These are phyloP conservation scores for Telmatherina bonti DNA, from an alignment of 2,797 vertebrate genomes.

Conservation along the genomic window DNA sequence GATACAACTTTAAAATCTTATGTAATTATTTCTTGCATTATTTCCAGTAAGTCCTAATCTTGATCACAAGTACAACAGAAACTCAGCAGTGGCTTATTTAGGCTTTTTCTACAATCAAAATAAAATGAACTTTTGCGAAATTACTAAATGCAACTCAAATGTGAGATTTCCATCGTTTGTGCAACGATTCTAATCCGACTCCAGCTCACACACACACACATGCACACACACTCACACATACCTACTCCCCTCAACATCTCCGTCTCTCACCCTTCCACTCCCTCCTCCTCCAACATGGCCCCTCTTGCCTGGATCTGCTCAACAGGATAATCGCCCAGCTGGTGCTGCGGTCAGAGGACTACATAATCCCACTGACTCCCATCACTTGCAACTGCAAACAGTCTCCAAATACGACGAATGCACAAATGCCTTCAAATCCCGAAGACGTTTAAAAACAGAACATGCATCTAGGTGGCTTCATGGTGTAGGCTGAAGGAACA, in stretches of 20 bases:
- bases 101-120: constrained; percentile 5
- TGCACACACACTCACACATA: constrained; percentile 54
- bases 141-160: not conserved
- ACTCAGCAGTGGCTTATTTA: not conserved
- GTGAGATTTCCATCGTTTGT: constrained; percentile 18
- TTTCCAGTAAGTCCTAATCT: constrained; percentile 35
- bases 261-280: constrained; percentile 20
- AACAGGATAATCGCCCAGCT: constrained; percentile 78
- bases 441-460: too few relatives aligned
- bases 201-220: too few relatives aligned
- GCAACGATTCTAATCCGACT: constrained; percentile 11
- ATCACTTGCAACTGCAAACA: constrained; percentile 32
- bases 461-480: not conserved
- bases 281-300: constrained; percentile 50
- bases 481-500: constrained; percentile 15
- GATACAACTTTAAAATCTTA: too few relatives aligned
- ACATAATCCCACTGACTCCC: constrained; percentile 31
- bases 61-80: constrained; percentile 20
- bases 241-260: constrained; percentile 5
- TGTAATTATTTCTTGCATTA: not conserved
- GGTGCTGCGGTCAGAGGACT: constrained; percentile 68
- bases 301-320: constrained; percentile 65
- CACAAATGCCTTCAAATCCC: constrained; percentile 4
- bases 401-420: constrained; percentile 29
- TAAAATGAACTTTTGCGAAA: constrained; percentile 4